Base-by-base conservation (phyloP, 2,888 invertebrate species). In the Oeneis ivallda region DNA sequence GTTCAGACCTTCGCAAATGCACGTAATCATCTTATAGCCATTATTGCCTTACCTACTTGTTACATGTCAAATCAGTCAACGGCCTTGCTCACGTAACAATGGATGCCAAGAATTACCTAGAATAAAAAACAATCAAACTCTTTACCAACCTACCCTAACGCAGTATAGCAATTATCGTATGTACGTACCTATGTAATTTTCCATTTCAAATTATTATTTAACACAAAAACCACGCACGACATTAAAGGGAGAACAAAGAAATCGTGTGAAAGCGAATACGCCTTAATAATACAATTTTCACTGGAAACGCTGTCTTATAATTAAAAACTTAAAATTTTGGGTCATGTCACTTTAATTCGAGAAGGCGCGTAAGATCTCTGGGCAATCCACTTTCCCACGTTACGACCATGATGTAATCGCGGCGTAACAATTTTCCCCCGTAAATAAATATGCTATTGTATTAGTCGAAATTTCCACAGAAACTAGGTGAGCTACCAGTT, bases 301-400 rank as follows among this genome's bases (percentile, higher is more conserved):
- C 67, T 67, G 59, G 63, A 69, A 58, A 64, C 63, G 47, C 56
- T 49, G 62, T 64, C 64, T 64, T 59, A 60, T 62, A 66, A 69
- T 66, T 69, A 64, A 69, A 70, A 63, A 63, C 45, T 64, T 64
- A 63, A 70, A 57, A 67, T 69, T 66, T 63, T 62, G 66, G 67
- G 66, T 70, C 69, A 63, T 62, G 64, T 62, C 62, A 66, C 67
- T 57, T 63, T 67, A 56, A 66, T 67, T 45, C 54, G 58, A 65
- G 50, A 63, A 58, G 53, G 54, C 50, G 57, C 41, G 58, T 59
- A 58, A 61, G 53, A 67, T 64, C 52, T 62, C 60, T 64, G 41
- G 47, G 57, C 66, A 68, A 73, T 76, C 76, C 76, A 79, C 85
- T 86, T 89, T 90, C 89, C 78, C 86, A 77, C 75, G 74, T 75